Percentiles rank a stretch among this genome's conserved stretches.
Evolutionary conservation across 2,888 invertebrate genomes (phyloP).

Genomic region (Bellardia bayeri): DNA sequence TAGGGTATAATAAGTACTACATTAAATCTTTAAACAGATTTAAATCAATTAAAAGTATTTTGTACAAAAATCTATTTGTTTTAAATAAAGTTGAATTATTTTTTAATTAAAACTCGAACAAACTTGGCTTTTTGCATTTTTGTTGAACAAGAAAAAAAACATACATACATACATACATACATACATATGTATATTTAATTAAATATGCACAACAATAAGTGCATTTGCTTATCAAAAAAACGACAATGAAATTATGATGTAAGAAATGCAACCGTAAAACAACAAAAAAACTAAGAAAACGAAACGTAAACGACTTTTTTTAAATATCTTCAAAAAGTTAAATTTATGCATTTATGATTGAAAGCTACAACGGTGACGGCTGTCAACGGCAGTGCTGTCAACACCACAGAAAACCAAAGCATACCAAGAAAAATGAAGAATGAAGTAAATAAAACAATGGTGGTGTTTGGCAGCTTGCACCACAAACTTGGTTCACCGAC

Average conservation of each 20-base stretch:
- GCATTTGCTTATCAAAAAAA: not conserved
- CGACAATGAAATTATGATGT: constrained; percentile 35
- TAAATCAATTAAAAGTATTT: not conserved
- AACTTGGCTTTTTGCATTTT: constrained; percentile 38
- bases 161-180: not conserved
- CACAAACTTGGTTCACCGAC: constrained; percentile 50
- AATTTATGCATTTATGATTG: constrained; percentile 24
- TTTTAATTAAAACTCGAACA: not conserved
- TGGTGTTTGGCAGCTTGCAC: constrained; percentile 33
- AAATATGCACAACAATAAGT: constrained; percentile 31
- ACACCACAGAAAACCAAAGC: not conserved
- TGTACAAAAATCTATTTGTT: not conserved
- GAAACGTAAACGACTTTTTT: constrained; percentile 28
- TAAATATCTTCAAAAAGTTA: constrained; percentile 8
- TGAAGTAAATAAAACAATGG: not conserved
- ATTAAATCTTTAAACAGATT: not conserved
- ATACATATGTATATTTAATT: not conserved
- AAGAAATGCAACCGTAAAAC: constrained; percentile 26
- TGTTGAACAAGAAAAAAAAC: constrained; percentile 4
- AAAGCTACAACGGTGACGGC: not conserved
- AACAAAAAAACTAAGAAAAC: constrained; percentile 9
- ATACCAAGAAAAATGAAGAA: not conserved
- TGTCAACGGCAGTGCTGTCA: not conserved
- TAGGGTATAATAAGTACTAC: too few species aligned
- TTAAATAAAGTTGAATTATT: constrained; percentile 42